Percentiles rank a stretch among this genome's conserved stretches.
Evolutionary conservation across 2,797 vertebrate species (phyloP).

Genomic region (Mormyrus hasselquistii): DNA sequence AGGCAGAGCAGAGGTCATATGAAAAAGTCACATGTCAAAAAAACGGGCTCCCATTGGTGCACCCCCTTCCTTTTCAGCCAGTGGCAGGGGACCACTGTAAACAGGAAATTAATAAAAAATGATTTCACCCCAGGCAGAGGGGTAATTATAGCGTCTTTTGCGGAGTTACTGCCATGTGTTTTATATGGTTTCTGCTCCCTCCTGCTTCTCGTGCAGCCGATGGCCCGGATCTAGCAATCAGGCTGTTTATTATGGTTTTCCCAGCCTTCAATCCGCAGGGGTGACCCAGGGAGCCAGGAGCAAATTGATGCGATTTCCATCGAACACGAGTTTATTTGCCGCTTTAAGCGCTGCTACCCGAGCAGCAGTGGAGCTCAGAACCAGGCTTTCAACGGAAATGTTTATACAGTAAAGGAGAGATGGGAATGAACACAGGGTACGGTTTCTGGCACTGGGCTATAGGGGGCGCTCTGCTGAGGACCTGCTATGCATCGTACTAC

Average conservation of each 20-base stretch:
- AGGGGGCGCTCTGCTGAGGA: neutral
- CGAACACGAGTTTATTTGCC: conserved; percentile 10
- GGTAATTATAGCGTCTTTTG: neutral
- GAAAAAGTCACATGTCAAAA: neutral
- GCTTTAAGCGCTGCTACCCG: neutral
- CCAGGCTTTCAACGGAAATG: neutral
- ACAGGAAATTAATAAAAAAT: neutral
- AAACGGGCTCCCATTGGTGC: neutral
- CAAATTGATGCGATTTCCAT: conserved; percentile 23
- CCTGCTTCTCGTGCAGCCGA: neutral
- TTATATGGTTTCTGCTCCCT: neutral
- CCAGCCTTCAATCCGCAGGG: neutral
- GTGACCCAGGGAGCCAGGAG: conserved; percentile 16
- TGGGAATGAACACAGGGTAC: neutral
- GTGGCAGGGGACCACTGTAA: conserved; percentile 1
- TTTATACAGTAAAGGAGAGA: neutral
- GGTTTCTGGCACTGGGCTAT: neutral
- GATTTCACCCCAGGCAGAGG: neutral
- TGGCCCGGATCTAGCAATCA: conserved; percentile 11
- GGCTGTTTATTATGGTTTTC: conserved; percentile 25
- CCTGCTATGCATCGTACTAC: neutral
- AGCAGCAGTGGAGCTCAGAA: neutral
- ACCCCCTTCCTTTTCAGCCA: neutral
- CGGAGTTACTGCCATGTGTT: neutral
- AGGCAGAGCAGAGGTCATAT: neutral